Evolutionary conservation across 2,888 invertebrate species (phyloP).

Genomic region (Formica aserva): DNA sequence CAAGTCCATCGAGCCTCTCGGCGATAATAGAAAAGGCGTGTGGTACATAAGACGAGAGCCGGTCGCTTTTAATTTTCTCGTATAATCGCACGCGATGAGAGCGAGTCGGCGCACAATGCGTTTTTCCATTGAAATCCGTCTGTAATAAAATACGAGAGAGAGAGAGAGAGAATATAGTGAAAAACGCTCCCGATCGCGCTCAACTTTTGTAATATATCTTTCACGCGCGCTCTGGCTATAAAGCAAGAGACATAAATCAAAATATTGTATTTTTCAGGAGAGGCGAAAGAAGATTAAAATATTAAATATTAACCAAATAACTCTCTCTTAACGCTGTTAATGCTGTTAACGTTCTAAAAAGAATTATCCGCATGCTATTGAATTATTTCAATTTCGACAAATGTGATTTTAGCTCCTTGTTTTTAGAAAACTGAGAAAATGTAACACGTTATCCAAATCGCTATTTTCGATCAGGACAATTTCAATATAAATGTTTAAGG

Average conservation of each 20-base stretch:
- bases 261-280: constrained; percentile 7
- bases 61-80: constrained; percentile 38
- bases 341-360: background rate
- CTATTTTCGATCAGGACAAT: constrained; percentile 12
- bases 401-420: background rate
- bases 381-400: constrained; percentile 3
- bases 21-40: constrained; percentile 17
- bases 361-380: background rate
- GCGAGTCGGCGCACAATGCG: background rate
- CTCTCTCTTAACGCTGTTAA: background rate
- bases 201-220: constrained; percentile 41
- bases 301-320: constrained; percentile 37
- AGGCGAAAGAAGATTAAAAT: constrained; percentile 27
- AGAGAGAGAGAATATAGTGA: background rate
- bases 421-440: background rate
- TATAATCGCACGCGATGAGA: constrained; percentile 33
- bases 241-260: constrained; percentile 41
- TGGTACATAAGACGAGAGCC: background rate
- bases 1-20: constrained; percentile 36
- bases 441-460: background rate
- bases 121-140: constrained; percentile 35
- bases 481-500: background rate
- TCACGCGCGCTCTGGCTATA: constrained; percentile 7
- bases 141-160: constrained; percentile 29
- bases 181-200: constrained; percentile 21